Evolutionary conservation across 2,888 invertebrate species (phyloP).

Genomic region (Hemaris fuciformis): DNA sequence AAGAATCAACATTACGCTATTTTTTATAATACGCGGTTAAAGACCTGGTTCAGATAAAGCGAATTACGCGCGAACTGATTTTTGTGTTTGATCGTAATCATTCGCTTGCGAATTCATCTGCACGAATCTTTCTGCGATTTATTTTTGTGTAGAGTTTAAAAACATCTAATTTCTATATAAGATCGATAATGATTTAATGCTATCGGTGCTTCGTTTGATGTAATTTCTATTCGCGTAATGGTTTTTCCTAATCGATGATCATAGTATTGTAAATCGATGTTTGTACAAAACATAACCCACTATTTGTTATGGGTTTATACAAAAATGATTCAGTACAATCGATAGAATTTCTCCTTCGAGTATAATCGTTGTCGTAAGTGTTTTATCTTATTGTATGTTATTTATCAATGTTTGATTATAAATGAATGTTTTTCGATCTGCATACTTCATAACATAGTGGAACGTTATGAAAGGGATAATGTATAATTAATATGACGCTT

Average conservation of each 20-base stretch:
- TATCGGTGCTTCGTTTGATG: neutral
- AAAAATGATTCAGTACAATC: constrained; percentile 6
- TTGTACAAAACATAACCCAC: neutral
- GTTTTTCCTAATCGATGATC: constrained; percentile 7
- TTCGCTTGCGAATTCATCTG: neutral
- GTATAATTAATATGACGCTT: neutral
- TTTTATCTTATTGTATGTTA: neutral
- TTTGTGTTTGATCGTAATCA: no score
- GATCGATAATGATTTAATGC: neutral
- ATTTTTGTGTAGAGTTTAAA: no score
- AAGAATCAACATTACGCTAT: neutral
- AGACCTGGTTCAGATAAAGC: neutral
- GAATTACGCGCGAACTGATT: neutral
- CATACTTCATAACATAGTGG: neutral
- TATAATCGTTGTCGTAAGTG: constrained; percentile 1
- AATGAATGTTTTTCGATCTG: neutral
- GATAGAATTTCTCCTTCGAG: neutral
- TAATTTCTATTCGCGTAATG: neutral
- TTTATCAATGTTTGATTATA: neutral
- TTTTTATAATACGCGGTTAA: neutral
- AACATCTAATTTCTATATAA: neutral
- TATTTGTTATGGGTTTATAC: constrained; percentile 1
- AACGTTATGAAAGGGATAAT: neutral
- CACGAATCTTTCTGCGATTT: neutral
- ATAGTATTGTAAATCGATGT: constrained; percentile 8